Percentiles rank a stretch among this genome's conserved stretches.
Evolutionary conservation across 1,140 invertebrate species (phyloP).

Genomic region (Camponotus vicinus): DNA sequence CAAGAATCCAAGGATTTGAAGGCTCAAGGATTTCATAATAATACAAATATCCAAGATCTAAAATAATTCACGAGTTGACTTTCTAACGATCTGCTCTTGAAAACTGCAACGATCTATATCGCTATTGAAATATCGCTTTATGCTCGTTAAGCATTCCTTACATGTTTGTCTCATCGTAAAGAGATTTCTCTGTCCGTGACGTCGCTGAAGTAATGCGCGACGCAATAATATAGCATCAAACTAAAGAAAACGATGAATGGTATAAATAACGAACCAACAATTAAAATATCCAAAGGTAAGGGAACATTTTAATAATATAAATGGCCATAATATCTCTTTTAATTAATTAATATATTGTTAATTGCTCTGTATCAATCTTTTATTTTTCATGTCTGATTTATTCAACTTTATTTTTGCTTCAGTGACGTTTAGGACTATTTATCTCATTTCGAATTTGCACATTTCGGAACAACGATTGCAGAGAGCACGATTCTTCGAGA

Average conservation of each 20-base stretch:
- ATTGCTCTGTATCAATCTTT: background rate
- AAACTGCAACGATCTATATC: constrained; percentile 54
- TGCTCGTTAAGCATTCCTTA: constrained; percentile 54
- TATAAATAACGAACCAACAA: constrained; percentile 12
- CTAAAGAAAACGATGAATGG: background rate
- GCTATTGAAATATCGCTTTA: constrained; percentile 54
- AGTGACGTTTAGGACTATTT: constrained; percentile 35
- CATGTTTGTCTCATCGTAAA: constrained; percentile 32
- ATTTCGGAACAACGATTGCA: constrained; percentile 57
- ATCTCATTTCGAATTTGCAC: constrained; percentile 41
- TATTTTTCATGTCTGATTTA: background rate
- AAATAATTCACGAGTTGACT: constrained; percentile 34
- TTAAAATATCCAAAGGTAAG: constrained; percentile 18
- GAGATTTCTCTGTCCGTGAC: constrained; percentile 35
- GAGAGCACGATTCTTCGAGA: constrained; percentile 40
- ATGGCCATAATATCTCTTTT: background rate
- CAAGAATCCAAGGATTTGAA: constrained; percentile 58
- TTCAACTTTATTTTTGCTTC: constrained; percentile 29
- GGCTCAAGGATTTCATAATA: constrained; percentile 57
- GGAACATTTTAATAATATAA: constrained; percentile 3
- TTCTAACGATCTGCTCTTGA: constrained; percentile 40
- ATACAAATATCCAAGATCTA: constrained; percentile 43
- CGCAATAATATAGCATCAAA: background rate
- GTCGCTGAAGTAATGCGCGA: constrained; percentile 41
- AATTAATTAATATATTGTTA: constrained; percentile 5